Conservation (phyloP, 2,797 vertebrate genomes). For the Oceanodroma leucorhoa region DNA sequence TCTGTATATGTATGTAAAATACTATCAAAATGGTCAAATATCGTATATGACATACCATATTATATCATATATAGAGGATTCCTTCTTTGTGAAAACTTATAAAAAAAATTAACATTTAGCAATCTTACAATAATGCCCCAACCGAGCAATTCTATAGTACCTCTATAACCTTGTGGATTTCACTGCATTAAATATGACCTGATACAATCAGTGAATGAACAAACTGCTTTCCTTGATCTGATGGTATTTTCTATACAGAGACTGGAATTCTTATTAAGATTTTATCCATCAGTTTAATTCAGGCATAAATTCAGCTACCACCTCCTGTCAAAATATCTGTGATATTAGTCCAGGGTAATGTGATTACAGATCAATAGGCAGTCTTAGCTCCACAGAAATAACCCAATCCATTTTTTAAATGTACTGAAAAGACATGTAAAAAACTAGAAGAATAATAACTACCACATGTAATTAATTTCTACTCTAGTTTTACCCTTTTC, state of each 20-base stretch:
- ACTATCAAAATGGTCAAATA: background rate
- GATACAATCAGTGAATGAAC: conserved; percentile 31
- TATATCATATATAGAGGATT: background rate
- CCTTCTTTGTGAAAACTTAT: background rate
- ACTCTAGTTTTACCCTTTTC: background rate
- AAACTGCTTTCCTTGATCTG: conserved; percentile 6
- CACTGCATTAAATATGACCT: conserved; percentile 10
- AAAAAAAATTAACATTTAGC: background rate
- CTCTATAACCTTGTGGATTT: conserved; percentile 2
- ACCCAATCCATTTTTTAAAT: background rate
- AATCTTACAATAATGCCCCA: background rate
- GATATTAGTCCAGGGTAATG: conserved; percentile 16
- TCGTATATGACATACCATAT: background rate
- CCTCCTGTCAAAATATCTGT: conserved; percentile 24
- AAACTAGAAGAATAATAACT: background rate
- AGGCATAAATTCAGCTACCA: conserved; percentile 22
- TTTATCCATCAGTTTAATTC: conserved; percentile 35
- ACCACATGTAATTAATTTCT: background rate
- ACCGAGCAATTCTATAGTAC: background rate
- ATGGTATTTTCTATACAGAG: background rate
- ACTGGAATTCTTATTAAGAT: conserved; percentile 8
- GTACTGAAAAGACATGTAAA: background rate
- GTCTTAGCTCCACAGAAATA: conserved; percentile 20
- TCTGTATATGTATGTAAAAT: background rate
- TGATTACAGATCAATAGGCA: background rate